Base-by-base conservation (phyloP, 2,113 vertebrate genomes). In the Mungos mungo region DNA sequence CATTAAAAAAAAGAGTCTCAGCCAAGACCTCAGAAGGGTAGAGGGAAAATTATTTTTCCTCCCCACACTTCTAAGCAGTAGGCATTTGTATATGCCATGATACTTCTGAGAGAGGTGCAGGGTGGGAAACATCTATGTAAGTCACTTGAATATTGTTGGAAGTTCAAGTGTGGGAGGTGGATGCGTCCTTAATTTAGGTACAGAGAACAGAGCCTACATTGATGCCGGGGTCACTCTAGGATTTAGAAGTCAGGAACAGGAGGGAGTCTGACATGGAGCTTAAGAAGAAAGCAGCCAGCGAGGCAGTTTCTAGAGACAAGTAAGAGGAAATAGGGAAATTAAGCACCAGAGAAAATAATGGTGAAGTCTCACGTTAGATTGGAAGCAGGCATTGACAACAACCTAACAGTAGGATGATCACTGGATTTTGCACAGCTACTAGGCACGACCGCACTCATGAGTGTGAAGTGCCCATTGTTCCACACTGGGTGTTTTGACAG, bases 361-460 rank as follows among this genome's bases (percentile, higher is more conserved):
- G n/a, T 33, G 60, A 60, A 52, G 16, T 35, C 47, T 35, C 15
- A 76, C 63, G 27, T 12, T 82, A 68, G 25, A 23, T 52, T 38
- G 13, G n/a, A 87, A 71, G 65, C 19, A 5, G 63, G 63, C 16
- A 21, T 0, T 18, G n/a, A 29, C 1, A 5, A 63, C 54, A n/a
- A 19, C 29, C 4, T 19, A 45, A 29, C 5, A 7, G 21, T 15
- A 21, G 10, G 12, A 2, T 38, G 57, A 54, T 23, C 47, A n/a
- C 5, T 4, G 1, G 2, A 41, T 5, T 10, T 27, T n/a, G 3
- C 11, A 14, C 13, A 45, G 16, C 35, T 23, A 63, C 16, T 25
- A 19, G 3, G 8, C 13, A 18, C 12, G 8, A 63, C 4, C 11
- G 35, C 6, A 19, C 23, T 63, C 16, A 18, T 5, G 21, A 54